Conservation (phyloP, 1,140 invertebrate genomes). For the Drosophila miranda region DNA sequence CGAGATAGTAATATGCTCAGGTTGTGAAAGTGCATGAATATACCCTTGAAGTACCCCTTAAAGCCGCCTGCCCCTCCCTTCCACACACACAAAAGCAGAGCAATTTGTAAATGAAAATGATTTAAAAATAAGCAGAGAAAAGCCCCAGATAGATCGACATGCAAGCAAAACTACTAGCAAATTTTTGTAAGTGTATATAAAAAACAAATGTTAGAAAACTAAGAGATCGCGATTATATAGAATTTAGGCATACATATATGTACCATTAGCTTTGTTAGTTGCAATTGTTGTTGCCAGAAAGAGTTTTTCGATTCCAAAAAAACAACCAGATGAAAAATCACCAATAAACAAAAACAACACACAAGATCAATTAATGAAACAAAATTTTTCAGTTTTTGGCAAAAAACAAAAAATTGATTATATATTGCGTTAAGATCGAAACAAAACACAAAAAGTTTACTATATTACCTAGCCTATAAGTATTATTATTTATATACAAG, state of each 20-base stretch:
- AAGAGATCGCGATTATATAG: no score
- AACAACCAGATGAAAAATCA: background rate
- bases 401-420: constrained; percentile 24
- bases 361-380: constrained; percentile 54
- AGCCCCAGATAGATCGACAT: constrained; percentile 43
- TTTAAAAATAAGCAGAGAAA: constrained; percentile 30
- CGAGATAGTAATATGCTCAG: constrained; percentile 62
- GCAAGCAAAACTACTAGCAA: constrained; percentile 73
- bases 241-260: constrained; percentile 36
- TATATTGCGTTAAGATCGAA: constrained; percentile 8
- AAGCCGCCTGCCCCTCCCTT: background rate
- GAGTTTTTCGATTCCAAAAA: constrained; percentile 69
- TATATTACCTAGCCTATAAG: constrained; percentile 75
- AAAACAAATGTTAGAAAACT: constrained; percentile 53
- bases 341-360: constrained; percentile 28
- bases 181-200: constrained; percentile 76
- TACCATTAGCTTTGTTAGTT: constrained; percentile 79
- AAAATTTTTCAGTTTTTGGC: constrained; percentile 39
- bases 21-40: constrained; percentile 69
- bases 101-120: constrained; percentile 49
- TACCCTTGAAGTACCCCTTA: constrained; percentile 18
- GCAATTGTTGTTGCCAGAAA: constrained; percentile 61
- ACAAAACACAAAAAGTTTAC: constrained; percentile 63
- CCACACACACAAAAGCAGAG: constrained; percentile 37
- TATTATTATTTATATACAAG: constrained; percentile 80